Percentiles rank a stretch among this genome's conserved stretches.
phyloP scores from a whole-genome alignment of 2,888 invertebrate species.

The Portevinia maculata region DNA sequence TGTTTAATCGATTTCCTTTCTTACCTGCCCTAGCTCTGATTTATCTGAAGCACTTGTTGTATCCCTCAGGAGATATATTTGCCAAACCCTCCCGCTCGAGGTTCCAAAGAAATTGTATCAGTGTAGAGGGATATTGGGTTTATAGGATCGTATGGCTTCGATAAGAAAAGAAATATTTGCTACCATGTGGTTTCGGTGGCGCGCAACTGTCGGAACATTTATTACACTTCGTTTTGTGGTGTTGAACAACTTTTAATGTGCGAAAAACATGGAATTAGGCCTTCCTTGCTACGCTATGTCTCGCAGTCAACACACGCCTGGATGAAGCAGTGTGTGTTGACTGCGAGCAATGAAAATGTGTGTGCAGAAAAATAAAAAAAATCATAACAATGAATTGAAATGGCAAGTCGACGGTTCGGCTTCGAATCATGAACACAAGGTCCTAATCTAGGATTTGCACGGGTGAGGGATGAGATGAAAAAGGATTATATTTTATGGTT shows the following conservation, averaged over 20 bases:
- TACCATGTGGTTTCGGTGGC: not conserved
- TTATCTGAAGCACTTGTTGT: not conserved
- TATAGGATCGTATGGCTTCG: constrained; percentile 14
- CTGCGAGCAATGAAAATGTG: no score
- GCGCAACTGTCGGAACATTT: constrained; percentile 45
- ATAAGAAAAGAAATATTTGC: constrained; percentile 4
- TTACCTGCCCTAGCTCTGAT: constrained; percentile 1
- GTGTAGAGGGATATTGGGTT: not conserved
- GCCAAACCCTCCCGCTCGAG: constrained; percentile 2
- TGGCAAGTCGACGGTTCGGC: not conserved
- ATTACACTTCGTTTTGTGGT: constrained; percentile 52
- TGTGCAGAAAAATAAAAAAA: no score
- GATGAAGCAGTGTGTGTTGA: not conserved
- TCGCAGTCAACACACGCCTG: not conserved
- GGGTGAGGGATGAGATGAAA: constrained; percentile 34
- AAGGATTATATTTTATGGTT: constrained; percentile 61
- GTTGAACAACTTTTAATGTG: constrained; percentile 56
- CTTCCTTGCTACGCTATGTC: constrained; percentile 13
- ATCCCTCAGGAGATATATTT: constrained; percentile 9
- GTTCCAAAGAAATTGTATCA: constrained; percentile 61
- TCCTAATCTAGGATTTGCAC: constrained; percentile 57
- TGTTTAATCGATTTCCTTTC: constrained; percentile 63
- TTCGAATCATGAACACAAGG: constrained; percentile 8
- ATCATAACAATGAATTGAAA: not conserved
- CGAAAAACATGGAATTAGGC: constrained; percentile 48